phyloP scores from a whole-genome alignment of 2,113 vertebrate species.

The Centropus unirufus region DNA sequence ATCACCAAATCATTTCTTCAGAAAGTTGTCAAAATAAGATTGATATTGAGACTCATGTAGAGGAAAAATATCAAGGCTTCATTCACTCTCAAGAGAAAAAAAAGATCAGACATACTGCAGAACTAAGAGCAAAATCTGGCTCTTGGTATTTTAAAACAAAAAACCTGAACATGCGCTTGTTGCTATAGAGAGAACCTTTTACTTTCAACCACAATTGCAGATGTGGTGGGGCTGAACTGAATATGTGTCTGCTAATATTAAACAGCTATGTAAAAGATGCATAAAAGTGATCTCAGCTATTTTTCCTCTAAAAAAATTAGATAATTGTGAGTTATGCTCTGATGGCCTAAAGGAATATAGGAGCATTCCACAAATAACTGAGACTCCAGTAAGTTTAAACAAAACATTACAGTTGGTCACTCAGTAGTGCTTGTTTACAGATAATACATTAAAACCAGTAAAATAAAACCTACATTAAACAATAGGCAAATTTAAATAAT shows the following conservation, averaged over 20 bases:
- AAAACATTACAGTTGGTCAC: neutral
- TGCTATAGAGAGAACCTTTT: conserved; percentile 59
- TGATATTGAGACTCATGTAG: neutral
- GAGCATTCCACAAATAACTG: conserved; percentile 51
- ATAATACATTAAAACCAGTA: neutral
- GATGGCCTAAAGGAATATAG: conserved; percentile 12
- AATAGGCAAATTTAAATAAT: neutral
- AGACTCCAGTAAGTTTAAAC: conserved; percentile 20
- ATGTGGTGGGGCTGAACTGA: conserved; percentile 36
- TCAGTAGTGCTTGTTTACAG: conserved; percentile 6
- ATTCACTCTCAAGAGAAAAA: neutral
- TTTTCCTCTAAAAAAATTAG: neutral
- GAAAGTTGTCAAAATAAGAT: conserved; percentile 16
- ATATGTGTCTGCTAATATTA: neutral
- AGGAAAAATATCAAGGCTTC: neutral
- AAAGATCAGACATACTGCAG: neutral
- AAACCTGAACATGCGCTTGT: neutral
- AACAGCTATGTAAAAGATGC: conserved; percentile 25
- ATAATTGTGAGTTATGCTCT: conserved; percentile 3
- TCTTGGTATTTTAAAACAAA: conserved; percentile 24
- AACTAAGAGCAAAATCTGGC: conserved; percentile 33
- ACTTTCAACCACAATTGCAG: conserved; percentile 59
- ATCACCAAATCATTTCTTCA: conserved; percentile 18
- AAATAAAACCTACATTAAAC: conserved; percentile 21
- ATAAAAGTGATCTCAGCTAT: neutral